These are phyloP conservation scores for Cassiopea xamachana DNA, from an alignment of 30 jellyfish, hydroid and myxozoan species.

Conservation along the genomic window DNA sequence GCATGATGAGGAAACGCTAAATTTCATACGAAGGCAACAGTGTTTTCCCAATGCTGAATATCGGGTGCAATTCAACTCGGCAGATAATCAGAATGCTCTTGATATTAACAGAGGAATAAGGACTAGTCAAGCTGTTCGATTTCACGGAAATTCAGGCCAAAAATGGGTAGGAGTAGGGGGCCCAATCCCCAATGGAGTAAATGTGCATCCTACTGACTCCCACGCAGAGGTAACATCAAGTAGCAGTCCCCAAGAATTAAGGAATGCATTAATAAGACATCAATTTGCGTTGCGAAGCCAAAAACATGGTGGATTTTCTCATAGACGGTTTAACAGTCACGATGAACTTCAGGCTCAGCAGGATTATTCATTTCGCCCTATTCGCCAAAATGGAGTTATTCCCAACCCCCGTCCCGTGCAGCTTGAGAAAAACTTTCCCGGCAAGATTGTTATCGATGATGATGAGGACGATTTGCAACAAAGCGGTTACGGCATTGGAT, in stretches of 20 bases:
- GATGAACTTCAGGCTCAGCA: constrained; percentile 44
- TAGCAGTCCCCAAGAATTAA: constrained; percentile 51
- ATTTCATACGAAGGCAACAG: constrained; percentile 29
- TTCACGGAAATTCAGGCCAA: constrained; percentile 7
- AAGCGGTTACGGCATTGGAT: constrained; percentile 72
- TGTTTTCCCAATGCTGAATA: background rate
- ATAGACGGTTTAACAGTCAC: constrained; percentile 56
- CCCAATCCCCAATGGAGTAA: constrained; percentile 11
- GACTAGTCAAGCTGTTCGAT: constrained; percentile 33
- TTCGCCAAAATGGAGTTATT: constrained; percentile 10
- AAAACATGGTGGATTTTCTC: constrained; percentile 39
- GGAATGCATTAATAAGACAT: constrained; percentile 67
- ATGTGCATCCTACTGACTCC: background rate
- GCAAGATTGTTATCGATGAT: background rate
- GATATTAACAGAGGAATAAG: constrained; percentile 9
- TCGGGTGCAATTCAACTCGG: constrained; percentile 23
- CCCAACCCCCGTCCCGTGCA: background rate
- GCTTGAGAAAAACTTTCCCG: background rate
- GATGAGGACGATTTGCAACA: constrained; percentile 59
- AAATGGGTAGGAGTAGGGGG: background rate
- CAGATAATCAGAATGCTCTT: background rate
- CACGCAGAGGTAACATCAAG: constrained; percentile 28
- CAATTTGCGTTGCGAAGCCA: constrained; percentile 52
- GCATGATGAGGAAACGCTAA: constrained; percentile 56
- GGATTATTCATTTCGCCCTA: background rate